A percentile compares a stretch with the other conserved stretches of the same genome.
These are phyloP conservation scores for Trinectes maculatus DNA, from an alignment of 2,113 vertebrate genomes.

Conservation along the genomic window DNA sequence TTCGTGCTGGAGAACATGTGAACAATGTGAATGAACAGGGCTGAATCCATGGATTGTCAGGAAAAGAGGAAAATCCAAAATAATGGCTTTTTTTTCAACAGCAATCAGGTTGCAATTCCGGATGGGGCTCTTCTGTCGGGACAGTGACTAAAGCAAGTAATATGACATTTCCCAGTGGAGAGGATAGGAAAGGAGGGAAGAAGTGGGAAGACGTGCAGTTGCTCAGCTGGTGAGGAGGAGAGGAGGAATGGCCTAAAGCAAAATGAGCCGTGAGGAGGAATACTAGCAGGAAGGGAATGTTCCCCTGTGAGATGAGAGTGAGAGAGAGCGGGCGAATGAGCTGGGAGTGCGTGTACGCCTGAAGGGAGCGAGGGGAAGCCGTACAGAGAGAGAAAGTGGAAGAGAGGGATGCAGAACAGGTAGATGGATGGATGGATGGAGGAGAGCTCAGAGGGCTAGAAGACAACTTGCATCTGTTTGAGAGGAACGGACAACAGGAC, in stretches of 20 bases:
- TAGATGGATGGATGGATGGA: slow-evolving; percentile 12
- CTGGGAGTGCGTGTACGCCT: slow-evolving; percentile 52
- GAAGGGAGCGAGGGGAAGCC: slow-evolving; percentile 57
- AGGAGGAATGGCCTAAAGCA: slow-evolving; percentile 42
- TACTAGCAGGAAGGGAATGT: slow-evolving; percentile 58
- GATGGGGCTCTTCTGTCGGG: slow-evolving; percentile 11
- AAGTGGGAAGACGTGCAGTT: slow-evolving; percentile 11
- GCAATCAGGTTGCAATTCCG: slow-evolving; percentile 23
- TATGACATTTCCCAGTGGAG: slow-evolving; percentile 2
- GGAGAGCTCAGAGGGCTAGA: slow-evolving; percentile 32
- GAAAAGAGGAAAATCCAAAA: too few species aligned
- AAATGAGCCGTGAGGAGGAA: slow-evolving; percentile 47
- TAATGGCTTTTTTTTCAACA: slow-evolving; percentile 44
- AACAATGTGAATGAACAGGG: too few species aligned
- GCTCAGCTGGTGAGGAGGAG: slow-evolving; percentile 25
- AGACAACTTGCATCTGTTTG: slow-evolving; percentile 4
- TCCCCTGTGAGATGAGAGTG: slow-evolving; percentile 66
- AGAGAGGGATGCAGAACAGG: slow-evolving; percentile 27
- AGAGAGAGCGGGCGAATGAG: slow-evolving; percentile 48
- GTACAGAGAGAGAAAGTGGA: slow-evolving; percentile 37
- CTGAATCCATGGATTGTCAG: too few species aligned
- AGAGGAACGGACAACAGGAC: slow-evolving; percentile 24
- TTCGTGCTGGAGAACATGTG: too few species aligned
- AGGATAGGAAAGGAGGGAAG: slow-evolving; percentile 4
- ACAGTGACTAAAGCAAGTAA: neutral